Conservation (phyloP, 2,888 invertebrate genomes). For the Ischnus inquisitorius region DNA sequence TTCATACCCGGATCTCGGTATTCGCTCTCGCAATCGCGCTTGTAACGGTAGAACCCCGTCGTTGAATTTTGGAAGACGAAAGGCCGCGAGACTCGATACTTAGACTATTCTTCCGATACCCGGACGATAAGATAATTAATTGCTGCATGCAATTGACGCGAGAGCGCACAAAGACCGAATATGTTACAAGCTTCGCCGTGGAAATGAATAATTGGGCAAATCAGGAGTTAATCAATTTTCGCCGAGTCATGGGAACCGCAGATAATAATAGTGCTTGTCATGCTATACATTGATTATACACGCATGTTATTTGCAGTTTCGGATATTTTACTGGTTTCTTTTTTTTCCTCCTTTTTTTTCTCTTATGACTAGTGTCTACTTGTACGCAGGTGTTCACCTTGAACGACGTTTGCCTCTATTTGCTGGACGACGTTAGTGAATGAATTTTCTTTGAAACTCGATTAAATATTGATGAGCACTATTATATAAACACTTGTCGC, state of each 20-base stretch:
- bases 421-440: not conserved
- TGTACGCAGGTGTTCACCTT: not conserved
- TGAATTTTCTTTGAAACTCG: not conserved
- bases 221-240: not conserved
- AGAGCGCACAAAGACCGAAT: not conserved
- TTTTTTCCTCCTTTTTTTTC: not conserved
- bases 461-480: slow-evolving; percentile 1
- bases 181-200: not conserved
- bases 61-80: too few species aligned
- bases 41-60: too few species aligned
- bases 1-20: too few species aligned
- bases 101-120: not conserved
- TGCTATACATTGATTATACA: not conserved
- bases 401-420: not conserved
- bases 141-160: not conserved
- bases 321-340: not conserved
- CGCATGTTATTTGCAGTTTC: not conserved
- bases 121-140: not conserved
- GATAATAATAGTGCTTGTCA: slow-evolving; percentile 40
- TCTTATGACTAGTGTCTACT: not conserved
- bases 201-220: not conserved
- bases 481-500: not conserved
- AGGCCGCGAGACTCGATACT: too few species aligned
- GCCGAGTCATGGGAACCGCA: slow-evolving; percentile 20
- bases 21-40: too few species aligned